Evolutionary conservation across 1,140 invertebrate species (phyloP), one percentile per base, ranked within the genome.

Genomic region (Propsilocerus akamusi): DNA sequence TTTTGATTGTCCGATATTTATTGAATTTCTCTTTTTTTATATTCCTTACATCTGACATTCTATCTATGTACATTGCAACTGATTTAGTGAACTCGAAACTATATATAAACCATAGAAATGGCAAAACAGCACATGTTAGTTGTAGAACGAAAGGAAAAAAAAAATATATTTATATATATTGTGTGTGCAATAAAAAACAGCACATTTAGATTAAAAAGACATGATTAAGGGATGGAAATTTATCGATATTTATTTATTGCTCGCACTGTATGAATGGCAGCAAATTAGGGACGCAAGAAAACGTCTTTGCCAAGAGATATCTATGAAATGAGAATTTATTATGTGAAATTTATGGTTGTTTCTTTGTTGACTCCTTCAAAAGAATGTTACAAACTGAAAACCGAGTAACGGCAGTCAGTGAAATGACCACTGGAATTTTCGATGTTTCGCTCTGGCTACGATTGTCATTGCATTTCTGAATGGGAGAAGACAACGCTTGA

Each of bases 181-280:
- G n/a, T 41, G 34, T 41, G 34, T 20, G 14, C 22, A 20, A 41
- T 41, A 41, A 41, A 41, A 41, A 41, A 41, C 34, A 41, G 34
- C 34, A 41, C 34, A 41, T 41, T 41, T 41, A 41, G 34, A 41
- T 41, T 41, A 41, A 41, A 41, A 41, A 41, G 34, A 41, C 34
- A 41, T 41, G 34, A 41, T 41, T 41, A 41, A 41, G 34, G 34
- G 34, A 41, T 20, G 22, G n/a, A 41, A 41, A 41, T 41, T 41
- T 41, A 41, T 41, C 34, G 34, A 41, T 41, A 41, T 41, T 41
- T 41, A 41, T 41, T 41, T 41, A 41, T 41, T 41, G 34, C 34
- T 30, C 28, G n/a, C 28, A 30, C n/a, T 30, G n/a, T 30, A 30
- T 30, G 2, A 8, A 30, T 11, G n/a, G n/a, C 28, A 11, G 10